A percentile compares a stretch with the other conserved stretches of the same genome.
Conservation (phyloP, 2,113 vertebrate genomes). For the Vombatus ursinus region DNA sequence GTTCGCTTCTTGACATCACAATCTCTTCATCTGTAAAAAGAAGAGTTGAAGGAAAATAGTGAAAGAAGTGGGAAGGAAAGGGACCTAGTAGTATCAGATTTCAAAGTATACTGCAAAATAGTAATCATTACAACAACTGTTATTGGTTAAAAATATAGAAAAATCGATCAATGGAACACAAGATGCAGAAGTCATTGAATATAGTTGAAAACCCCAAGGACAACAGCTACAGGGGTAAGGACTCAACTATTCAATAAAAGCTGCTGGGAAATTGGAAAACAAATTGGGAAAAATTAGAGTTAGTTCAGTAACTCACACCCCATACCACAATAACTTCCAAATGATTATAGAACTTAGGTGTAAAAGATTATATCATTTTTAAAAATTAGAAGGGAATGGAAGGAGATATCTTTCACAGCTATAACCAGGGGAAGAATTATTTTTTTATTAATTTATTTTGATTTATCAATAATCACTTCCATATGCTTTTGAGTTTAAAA, state of each 20-base stretch:
- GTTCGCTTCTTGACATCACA: background rate
- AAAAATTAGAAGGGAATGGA: background rate
- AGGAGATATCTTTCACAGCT: background rate
- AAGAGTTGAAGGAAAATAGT: background rate
- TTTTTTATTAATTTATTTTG: no score
- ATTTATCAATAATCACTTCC: no score
- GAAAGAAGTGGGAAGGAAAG: background rate
- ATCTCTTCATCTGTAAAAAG: background rate
- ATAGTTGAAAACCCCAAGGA: background rate
- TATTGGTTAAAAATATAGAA: background rate
- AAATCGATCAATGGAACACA: background rate
- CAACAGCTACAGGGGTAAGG: background rate
- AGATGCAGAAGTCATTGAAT: background rate
- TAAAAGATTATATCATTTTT: background rate
- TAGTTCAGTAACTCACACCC: background rate
- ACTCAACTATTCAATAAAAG: background rate
- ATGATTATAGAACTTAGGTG: background rate
- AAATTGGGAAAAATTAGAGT: background rate
- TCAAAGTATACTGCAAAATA: background rate
- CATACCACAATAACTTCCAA: background rate
- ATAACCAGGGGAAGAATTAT: background rate
- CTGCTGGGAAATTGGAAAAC: background rate
- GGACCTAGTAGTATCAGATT: background rate
- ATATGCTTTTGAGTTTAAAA: no score
- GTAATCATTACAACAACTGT: background rate